A percentile compares a stretch with the other conserved stretches of the same genome.
These are phyloP conservation scores for Scophthalmus maximus DNA, from an alignment of 2,113 vertebrate species.

Conservation along the genomic window DNA sequence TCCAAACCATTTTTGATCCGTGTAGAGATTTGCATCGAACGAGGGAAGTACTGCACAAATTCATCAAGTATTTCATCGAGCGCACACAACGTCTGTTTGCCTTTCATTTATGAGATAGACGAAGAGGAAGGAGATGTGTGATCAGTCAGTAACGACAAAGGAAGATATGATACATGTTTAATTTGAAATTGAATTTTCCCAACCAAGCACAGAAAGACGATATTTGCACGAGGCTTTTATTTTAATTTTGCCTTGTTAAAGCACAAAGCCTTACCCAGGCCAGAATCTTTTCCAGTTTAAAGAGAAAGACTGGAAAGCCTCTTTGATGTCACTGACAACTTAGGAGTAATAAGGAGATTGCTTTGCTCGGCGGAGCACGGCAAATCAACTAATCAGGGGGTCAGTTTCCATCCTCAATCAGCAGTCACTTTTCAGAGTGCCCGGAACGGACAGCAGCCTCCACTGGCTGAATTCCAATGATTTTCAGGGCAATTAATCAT, in stretches of 20 bases:
- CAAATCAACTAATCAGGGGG: conserved; percentile 54
- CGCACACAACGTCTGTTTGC: conserved; percentile 26
- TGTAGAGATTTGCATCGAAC: conserved; percentile 32
- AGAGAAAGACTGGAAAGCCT: conserved; percentile 19
- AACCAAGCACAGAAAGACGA: not conserved
- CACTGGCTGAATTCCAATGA: conserved; percentile 41
- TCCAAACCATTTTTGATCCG: conserved; percentile 22
- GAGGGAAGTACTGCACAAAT: no score
- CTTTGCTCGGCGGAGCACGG: conserved; percentile 34
- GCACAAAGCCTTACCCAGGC: conserved; percentile 16
- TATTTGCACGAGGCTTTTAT: conserved; percentile 35
- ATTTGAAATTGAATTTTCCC: conserved; percentile 33
- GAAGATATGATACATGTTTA: conserved; percentile 3
- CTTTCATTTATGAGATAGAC: conserved; percentile 27
- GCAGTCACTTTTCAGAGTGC: conserved; percentile 34
- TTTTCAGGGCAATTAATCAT: conserved; percentile 37
- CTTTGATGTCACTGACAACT: conserved; percentile 47
- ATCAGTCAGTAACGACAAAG: conserved; percentile 35
- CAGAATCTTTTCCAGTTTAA: conserved; percentile 19
- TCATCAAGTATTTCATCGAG: no score
- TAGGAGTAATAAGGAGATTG: conserved; percentile 52
- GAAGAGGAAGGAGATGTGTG: conserved; percentile 45
- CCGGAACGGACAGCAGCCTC: conserved; percentile 30
- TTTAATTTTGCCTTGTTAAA: conserved; percentile 35
- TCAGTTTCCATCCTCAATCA: conserved; percentile 46